Percentiles rank a stretch among this genome's conserved stretches.
phyloP scores from a whole-genome alignment of 2,113 vertebrate genomes.

The Gadus macrocephalus region DNA sequence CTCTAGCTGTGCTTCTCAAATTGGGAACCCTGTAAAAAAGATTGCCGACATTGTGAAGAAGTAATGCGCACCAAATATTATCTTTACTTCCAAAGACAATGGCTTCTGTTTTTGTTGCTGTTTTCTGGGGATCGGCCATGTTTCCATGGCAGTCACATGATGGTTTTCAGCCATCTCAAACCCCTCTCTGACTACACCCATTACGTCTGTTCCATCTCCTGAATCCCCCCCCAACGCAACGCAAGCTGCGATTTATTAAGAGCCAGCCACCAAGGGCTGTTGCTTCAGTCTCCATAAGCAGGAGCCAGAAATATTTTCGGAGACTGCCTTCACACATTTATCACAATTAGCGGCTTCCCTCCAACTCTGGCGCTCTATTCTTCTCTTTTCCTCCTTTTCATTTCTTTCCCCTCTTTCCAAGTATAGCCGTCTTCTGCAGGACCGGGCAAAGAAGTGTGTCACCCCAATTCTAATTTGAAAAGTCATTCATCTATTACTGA shows the following conservation, averaged over 20 bases:
- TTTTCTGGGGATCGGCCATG: slow-evolving; percentile 20
- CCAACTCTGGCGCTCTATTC: slow-evolving; percentile 10
- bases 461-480: not conserved
- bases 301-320: slow-evolving; percentile 13
- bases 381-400: slow-evolving; percentile 31
- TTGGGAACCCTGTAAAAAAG: slow-evolving; percentile 57
- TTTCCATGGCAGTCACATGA: no score
- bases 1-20: slow-evolving; percentile 50
- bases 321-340: slow-evolving; percentile 90
- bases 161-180: not conserved
- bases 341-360: slow-evolving; percentile 59
- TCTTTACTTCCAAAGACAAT: slow-evolving; percentile 96
- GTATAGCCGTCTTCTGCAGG: not conserved
- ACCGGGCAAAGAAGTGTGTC: not conserved
- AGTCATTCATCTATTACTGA: not conserved
- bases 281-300: slow-evolving; percentile 87
- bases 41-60: slow-evolving; percentile 63
- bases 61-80: slow-evolving; percentile 75
- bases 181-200: slow-evolving; percentile 57
- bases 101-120: slow-evolving; percentile 54
- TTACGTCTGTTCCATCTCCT: slow-evolving; percentile 46
- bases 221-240: slow-evolving; percentile 50
- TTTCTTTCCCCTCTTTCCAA: not conserved
- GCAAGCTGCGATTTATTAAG: no score
- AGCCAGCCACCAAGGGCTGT: slow-evolving; percentile 83